These are phyloP conservation scores for Eurosta solidaginis DNA, from an alignment of 1,140 invertebrate species.

Conservation along the genomic window DNA sequence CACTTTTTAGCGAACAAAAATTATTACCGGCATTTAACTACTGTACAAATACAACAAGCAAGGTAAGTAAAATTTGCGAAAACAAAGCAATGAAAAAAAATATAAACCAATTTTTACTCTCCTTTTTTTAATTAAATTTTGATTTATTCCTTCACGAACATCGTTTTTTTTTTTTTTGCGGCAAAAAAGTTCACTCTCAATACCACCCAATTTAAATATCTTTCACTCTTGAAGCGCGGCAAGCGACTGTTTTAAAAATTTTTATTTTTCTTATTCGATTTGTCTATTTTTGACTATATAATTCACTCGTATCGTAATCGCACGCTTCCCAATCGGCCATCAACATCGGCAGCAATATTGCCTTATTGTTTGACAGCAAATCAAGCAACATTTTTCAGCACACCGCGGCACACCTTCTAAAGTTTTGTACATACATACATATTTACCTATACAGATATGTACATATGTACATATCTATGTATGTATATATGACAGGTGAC, in stretches of 20 bases:
- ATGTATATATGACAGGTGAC: not conserved
- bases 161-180: not conserved
- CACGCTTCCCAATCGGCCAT: not conserved
- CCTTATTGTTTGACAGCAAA: not conserved
- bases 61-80: too few species aligned
- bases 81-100: too few species aligned
- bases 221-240: not conserved
- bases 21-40: not conserved
- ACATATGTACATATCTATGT: too few species aligned
- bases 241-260: not conserved
- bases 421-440: too few species aligned
- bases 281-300: not conserved
- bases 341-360: not conserved
- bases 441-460: too few species aligned
- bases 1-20: not conserved
- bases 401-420: not conserved
- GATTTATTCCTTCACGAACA: not conserved
- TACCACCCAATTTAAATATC: not conserved
- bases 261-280: conserved; percentile 15
- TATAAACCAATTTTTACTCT: too few species aligned
- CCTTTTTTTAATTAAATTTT: too few species aligned
- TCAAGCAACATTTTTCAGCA: not conserved
- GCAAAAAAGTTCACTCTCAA: not conserved
- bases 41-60: too few species aligned
- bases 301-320: not conserved